Percentiles rank a stretch among this genome's conserved stretches.
Evolutionary conservation across 1,140 invertebrate genomes (phyloP).

Genomic region (Anastatus disparis): DNA sequence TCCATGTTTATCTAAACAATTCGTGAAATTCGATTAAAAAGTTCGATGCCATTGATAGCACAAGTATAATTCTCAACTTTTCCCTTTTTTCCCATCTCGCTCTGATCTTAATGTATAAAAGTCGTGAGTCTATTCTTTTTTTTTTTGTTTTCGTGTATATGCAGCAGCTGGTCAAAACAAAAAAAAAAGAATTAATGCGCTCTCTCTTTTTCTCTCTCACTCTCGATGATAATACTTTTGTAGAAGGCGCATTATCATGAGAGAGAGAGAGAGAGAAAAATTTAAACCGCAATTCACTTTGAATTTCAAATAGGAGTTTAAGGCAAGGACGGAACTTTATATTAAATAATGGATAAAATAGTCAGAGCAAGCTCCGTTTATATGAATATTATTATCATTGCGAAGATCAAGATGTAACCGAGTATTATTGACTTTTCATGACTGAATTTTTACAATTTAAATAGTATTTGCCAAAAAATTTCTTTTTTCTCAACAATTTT

Average conservation of each 20-base stretch:
- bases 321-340: not conserved
- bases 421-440: no score
- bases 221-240: conserved; percentile 8
- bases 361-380: not conserved
- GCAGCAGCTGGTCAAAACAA: no score
- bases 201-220: not conserved
- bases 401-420: no score
- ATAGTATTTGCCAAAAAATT: no score
- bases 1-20: no score
- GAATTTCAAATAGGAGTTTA: conserved; percentile 37
- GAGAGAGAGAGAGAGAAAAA: not conserved
- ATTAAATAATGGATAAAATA: no score
- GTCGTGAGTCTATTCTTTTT: not conserved
- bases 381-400: no score
- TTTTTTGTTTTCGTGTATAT: not conserved
- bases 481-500: no score
- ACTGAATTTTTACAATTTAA: no score
- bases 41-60: no score
- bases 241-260: conserved; percentile 17
- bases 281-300: conserved; percentile 19
- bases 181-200: conserved; percentile 29
- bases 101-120: not conserved
- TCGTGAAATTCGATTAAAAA: no score
- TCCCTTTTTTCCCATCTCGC: conserved; percentile 1
- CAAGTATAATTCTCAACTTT: no score